phyloP scores from a whole-genome alignment of 2,888 invertebrate genomes.

The Stenodera caucasica region DNA sequence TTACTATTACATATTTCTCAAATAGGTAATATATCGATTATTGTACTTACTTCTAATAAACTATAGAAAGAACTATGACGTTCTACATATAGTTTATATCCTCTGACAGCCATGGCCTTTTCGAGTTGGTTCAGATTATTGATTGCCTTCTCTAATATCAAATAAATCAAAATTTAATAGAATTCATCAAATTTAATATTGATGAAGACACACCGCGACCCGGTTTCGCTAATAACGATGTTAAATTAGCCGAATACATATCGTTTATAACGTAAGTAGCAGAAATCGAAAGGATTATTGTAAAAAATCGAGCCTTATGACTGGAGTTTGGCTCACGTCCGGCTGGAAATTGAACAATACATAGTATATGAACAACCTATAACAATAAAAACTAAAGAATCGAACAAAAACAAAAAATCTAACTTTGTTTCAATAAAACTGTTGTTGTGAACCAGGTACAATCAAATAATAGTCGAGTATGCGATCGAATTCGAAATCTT shows the following conservation, averaged over 20 bases:
- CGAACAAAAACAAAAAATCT: too few relatives aligned
- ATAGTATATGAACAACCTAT: too few relatives aligned
- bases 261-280: conserved; percentile 78
- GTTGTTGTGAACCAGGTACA: conserved; percentile 76
- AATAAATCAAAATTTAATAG: conserved; percentile 3
- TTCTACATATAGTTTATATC: conserved; percentile 71
- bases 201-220: conserved; percentile 57
- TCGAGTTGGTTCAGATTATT: conserved; percentile 68
- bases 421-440: conserved; percentile 72
- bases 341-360: too few relatives aligned
- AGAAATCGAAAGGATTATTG: conserved; percentile 70
- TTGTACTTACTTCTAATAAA: conserved; percentile 71
- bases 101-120: conserved; percentile 65
- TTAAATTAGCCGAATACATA: conserved; percentile 77
- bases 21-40: too few relatives aligned
- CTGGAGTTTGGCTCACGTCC: conserved; percentile 65
- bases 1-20: too few relatives aligned
- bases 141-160: conserved; percentile 64
- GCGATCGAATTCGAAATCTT: conserved; percentile 48
- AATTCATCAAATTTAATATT: not conserved
- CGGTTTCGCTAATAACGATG: conserved; percentile 72
- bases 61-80: conserved; percentile 72
- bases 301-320: conserved; percentile 69
- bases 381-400: too few relatives aligned
- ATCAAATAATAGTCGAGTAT: conserved; percentile 57